phyloP scores from a whole-genome alignment of 2,113 vertebrate genomes.

The Percopsis transmontana region DNA sequence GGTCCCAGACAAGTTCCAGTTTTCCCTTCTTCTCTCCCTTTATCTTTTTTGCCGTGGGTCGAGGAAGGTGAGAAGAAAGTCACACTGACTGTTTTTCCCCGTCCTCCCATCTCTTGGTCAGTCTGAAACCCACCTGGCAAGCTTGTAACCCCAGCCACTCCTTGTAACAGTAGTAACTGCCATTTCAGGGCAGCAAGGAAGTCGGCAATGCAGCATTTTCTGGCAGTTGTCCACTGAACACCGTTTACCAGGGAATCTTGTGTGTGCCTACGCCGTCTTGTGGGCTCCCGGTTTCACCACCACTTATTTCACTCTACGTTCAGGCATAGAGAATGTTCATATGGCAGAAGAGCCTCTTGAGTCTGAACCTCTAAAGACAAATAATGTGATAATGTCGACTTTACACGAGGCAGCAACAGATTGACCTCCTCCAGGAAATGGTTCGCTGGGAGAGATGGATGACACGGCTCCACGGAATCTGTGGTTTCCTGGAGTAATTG shows the following conservation, averaged over 20 bases:
- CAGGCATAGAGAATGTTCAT: too few species aligned
- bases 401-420: conserved; percentile 34
- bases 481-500: conserved; percentile 73
- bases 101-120: conserved; percentile 40
- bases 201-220: conserved; percentile 61
- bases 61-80: too few species aligned
- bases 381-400: conserved; percentile 26
- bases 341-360: not conserved
- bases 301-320: conserved; percentile 2
- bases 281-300: not conserved
- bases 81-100: not conserved
- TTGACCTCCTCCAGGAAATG: conserved; percentile 58
- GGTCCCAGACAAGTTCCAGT: not conserved
- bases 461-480: conserved; percentile 59
- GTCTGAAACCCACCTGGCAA: conserved; percentile 54
- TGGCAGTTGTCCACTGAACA: conserved; percentile 65
- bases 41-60: too few species aligned
- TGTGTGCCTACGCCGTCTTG: conserved; percentile 31
- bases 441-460: conserved; percentile 58
- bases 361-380: not conserved
- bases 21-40: too few species aligned
- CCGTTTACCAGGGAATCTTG: conserved; percentile 36
- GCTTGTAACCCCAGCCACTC: conserved; percentile 68
- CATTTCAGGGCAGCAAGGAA: conserved; percentile 66
- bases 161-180: conserved; percentile 72